A percentile compares a stretch with the other conserved stretches of the same genome.
Conservation (phyloP, 35 echinoderm and acorn worm genomes). For the Eucidaris tribuloides region DNA sequence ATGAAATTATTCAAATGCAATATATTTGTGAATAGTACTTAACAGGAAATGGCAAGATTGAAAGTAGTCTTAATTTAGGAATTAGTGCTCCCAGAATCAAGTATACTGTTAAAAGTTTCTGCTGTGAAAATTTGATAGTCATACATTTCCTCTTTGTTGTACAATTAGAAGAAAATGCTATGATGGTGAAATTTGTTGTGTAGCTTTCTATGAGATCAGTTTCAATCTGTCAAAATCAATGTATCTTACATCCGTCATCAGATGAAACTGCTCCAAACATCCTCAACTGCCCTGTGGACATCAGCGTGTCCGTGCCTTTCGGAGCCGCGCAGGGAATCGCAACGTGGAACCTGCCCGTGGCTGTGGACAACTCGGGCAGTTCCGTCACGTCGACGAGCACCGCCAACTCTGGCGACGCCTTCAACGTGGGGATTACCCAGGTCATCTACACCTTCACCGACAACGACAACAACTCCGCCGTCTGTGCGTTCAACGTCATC, state of each 20-base stretch:
- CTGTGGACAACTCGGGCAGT: constrained; percentile 41
- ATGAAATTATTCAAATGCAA: too few relatives aligned
- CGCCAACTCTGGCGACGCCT: constrained; percentile 6
- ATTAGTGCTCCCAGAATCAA: too few relatives aligned
- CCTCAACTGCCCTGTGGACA: constrained; percentile 32
- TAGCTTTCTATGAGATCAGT: too few relatives aligned
- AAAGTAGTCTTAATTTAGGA: too few relatives aligned
- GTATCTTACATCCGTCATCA: background rate
- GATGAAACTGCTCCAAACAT: constrained; percentile 30
- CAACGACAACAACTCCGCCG: background rate
- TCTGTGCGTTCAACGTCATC: constrained; percentile 17
- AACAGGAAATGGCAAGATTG: too few relatives aligned
- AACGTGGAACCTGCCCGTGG: constrained; percentile 27
- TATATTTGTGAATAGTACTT: too few relatives aligned
- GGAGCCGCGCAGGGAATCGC: constrained; percentile 9
- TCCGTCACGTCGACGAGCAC: constrained; percentile 1
- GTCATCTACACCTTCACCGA: constrained; percentile 41
- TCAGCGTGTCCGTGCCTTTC: background rate
- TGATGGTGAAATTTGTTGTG: too few relatives aligned
- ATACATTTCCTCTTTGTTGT: too few relatives aligned
- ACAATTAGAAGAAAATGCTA: too few relatives aligned
- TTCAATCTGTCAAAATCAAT: too few relatives aligned
- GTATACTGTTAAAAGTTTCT: too few relatives aligned
- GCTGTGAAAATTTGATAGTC: too few relatives aligned
- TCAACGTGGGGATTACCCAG: background rate